phyloP scores from a whole-genome alignment of 2,113 vertebrate species.

The Pedetes capensis region DNA sequence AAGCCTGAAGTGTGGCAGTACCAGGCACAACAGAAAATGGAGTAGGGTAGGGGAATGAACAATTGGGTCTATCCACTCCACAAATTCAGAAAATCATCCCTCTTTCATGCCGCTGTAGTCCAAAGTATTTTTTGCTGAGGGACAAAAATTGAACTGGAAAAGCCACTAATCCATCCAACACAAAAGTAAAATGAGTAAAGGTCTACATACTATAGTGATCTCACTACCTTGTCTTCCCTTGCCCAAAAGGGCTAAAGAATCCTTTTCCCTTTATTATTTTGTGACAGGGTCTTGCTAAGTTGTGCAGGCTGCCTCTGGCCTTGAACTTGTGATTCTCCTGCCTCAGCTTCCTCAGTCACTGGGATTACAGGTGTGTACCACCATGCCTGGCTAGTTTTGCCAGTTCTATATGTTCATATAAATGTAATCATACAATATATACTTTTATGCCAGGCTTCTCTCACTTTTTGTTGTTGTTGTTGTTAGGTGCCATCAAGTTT shows the following conservation, averaged over 20 bases:
- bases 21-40: background rate
- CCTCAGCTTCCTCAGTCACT: too few relatives aligned
- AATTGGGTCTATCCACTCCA: background rate
- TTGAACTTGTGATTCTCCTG: too few relatives aligned
- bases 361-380: too few relatives aligned
- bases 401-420: background rate
- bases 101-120: background rate
- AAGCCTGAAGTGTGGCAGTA: background rate
- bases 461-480: too few relatives aligned
- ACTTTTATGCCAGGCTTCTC: background rate
- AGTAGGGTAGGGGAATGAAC: background rate
- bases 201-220: background rate
- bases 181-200: background rate
- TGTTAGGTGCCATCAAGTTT: too few relatives aligned
- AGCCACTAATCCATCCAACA: background rate
- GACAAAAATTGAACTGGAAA: slow-evolving; percentile 1
- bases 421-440: background rate
- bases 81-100: slow-evolving; percentile 23
- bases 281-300: too few relatives aligned
- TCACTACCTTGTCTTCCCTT: background rate
- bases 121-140: background rate
- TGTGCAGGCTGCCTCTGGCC: too few relatives aligned
- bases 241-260: slow-evolving; percentile 30
- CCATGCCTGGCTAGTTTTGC: too few relatives aligned
- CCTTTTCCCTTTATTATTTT: background rate